phyloP scores from a whole-genome alignment of 1,140 invertebrate genomes.

The Solenopsis invicta region DNA sequence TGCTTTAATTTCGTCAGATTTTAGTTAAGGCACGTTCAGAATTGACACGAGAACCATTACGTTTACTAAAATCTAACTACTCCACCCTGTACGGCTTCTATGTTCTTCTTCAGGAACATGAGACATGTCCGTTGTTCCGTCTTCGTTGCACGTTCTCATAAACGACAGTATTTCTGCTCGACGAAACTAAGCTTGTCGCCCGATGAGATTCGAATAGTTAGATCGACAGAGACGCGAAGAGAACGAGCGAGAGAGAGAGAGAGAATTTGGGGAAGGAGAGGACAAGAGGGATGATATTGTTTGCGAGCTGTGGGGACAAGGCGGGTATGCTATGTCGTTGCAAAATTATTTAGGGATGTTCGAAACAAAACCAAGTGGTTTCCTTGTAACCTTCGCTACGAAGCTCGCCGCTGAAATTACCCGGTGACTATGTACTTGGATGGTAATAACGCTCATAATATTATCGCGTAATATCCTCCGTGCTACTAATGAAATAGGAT shows the following conservation, averaged over 20 bases:
- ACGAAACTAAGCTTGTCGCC: conserved; percentile 46
- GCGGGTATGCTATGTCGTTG: not conserved
- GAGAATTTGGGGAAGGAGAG: not conserved
- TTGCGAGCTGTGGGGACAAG: not conserved
- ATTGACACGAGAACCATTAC: not conserved
- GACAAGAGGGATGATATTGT: not conserved
- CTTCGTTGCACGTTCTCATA: conserved; percentile 25
- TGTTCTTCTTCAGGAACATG: not conserved
- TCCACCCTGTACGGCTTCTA: not conserved
- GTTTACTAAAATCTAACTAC: not conserved
- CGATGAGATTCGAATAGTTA: conserved; percentile 51
- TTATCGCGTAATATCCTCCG: not conserved
- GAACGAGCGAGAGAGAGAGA: not conserved
- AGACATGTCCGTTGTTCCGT: not conserved
- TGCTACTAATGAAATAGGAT: no score
- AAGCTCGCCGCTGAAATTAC: not conserved
- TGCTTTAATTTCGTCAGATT: not conserved
- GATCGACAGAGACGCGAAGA: not conserved
- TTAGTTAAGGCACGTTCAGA: not conserved
- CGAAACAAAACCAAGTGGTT: conserved; percentile 1
- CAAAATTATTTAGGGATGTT: conserved; percentile 19
- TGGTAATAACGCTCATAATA: not conserved
- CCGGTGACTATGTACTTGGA: not conserved
- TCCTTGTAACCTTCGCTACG: conserved; percentile 14
- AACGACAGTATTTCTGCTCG: conserved; percentile 33